Evolutionary conservation across 2,113 vertebrate species (phyloP).

Genomic region (Chrysochloris asiatica): DNA sequence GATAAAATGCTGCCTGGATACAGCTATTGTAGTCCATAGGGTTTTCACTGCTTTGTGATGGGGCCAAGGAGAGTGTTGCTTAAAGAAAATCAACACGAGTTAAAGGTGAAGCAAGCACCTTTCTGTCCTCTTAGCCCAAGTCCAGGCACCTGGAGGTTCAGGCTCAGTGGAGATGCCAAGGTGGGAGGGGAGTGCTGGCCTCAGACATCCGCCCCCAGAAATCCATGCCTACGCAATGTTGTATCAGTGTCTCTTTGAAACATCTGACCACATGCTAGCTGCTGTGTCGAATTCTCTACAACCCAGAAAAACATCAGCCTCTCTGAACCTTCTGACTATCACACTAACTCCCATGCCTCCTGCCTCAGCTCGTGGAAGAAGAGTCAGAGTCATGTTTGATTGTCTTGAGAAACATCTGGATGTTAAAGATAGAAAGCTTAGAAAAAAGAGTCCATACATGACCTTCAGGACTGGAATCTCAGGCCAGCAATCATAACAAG

Average conservation of each 20-base stretch:
- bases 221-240: background rate
- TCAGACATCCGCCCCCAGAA: background rate
- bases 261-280: background rate
- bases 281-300: background rate
- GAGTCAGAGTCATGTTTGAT: background rate
- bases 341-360: no score
- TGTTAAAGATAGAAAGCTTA: background rate
- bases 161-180: background rate
- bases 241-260: background rate
- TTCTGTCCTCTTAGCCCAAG: background rate
- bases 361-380: background rate
- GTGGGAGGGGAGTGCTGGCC: no score
- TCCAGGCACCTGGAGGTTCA: accelerated
- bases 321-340: background rate
- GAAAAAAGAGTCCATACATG: background rate
- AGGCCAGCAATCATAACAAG: background rate
- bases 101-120: background rate
- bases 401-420: background rate
- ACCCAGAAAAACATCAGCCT: background rate
- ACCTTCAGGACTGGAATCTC: background rate
- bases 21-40: background rate
- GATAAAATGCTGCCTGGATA: background rate
- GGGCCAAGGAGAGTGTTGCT: background rate
- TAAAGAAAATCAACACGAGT: background rate
- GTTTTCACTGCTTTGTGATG: background rate